phyloP scores from a whole-genome alignment of 1,140 invertebrate genomes.

The Propsilocerus akamusi region DNA sequence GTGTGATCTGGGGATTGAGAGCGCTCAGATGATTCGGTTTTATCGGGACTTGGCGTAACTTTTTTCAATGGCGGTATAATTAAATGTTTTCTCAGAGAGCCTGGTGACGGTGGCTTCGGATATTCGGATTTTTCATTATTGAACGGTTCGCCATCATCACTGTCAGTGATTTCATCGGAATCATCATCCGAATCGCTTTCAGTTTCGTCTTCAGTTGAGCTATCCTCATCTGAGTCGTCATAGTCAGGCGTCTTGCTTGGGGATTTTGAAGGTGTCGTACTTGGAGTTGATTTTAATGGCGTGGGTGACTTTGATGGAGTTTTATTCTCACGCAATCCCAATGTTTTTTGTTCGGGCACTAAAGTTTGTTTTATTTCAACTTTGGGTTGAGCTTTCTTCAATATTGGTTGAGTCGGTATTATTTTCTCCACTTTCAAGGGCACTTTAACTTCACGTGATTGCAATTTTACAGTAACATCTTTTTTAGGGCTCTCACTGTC shows the following conservation, averaged over 20 bases:
- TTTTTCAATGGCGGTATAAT: not conserved
- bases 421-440: constrained; percentile 5
- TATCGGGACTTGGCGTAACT: not conserved
- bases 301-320: constrained; percentile 6
- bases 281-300: constrained; percentile 4
- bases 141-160: constrained; percentile 6
- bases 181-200: constrained; percentile 8
- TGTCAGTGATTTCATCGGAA: not conserved
- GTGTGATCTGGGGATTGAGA: not conserved
- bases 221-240: constrained; percentile 15
- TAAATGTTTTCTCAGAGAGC: not conserved
- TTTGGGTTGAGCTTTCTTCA: constrained; percentile 1
- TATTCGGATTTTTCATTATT: constrained; percentile 14
- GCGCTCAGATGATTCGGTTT: not conserved
- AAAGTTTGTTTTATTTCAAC: constrained; percentile 8
- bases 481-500: not conserved
- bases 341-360: not conserved
- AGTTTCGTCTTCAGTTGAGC: constrained; percentile 8
- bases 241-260: constrained; percentile 8
- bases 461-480: constrained; percentile 5
- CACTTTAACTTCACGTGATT: constrained; percentile 9
- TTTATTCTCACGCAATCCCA: not conserved
- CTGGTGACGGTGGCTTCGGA: constrained; percentile 11
- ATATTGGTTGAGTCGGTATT: not conserved
- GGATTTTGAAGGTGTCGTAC: constrained; percentile 1